Evolutionary conservation across 2,888 invertebrate genomes (phyloP), one percentile per base, ranked within the genome.

Genomic region (Noctua janthe): DNA sequence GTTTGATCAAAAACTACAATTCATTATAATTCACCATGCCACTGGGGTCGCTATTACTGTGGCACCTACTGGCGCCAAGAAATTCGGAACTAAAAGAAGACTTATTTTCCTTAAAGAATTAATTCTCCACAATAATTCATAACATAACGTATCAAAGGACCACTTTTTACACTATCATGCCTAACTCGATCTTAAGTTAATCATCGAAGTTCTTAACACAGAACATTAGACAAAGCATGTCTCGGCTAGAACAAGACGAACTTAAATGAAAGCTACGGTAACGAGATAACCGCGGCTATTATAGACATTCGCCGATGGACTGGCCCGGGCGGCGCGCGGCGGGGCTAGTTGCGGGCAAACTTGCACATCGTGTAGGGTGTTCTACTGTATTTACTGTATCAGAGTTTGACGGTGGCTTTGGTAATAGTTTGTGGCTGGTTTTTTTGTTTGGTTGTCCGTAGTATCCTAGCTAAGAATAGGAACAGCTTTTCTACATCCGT

Each of bases 221-320:
- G 59, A 73, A 71, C 80, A 81, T 88, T 83, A 89, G 80, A 91
- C 90, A 84, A 84, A 84, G 86, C 81, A 74, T 74, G 82, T 84
- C 74, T 78, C 47, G 69, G 35, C 47, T 67, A 74, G 71, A 76
- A 74, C 79, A 76, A 81, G 85, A 80, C 87, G 80, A 89, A 90
- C 80, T 89, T 86, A 82, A 88, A 90, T 88, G 88, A 91, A 91
- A 87, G 87, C 87, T 71, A 69, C 79, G 81, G 87, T 88, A 84
- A 87, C 80, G 81, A 89, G 91, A 87, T 85, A 88, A 83, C 79
- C 80, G 67, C 73, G 71, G 81, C 85, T 85, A 87, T 89, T 84
- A 86, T 82, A 83, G 88, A 88, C 86, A 78, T 23, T 79, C 59
- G 79, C 78, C 71, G 74, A 76, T 75, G 83, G 73, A 74, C 78